Conservation (phyloP, 2,113 vertebrate species). For the Microtus richardsoni region DNA sequence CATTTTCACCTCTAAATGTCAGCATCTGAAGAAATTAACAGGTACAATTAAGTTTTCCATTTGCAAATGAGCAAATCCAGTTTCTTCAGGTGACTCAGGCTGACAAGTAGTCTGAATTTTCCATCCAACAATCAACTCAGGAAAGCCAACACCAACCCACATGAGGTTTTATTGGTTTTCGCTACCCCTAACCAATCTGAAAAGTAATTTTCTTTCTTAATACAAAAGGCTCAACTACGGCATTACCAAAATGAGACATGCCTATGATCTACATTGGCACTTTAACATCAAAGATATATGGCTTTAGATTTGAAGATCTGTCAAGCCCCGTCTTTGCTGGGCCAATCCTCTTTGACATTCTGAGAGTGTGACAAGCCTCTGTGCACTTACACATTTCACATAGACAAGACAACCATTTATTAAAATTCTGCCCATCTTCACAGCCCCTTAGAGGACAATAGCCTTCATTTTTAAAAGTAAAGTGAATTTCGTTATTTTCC, state of each 20-base stretch:
- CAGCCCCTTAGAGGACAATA: constrained; percentile 22
- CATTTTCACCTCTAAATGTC: constrained; percentile 78
- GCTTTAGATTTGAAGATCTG: constrained; percentile 49
- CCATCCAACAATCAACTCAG: constrained; percentile 63
- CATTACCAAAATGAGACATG: constrained; percentile 31
- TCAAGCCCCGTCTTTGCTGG: constrained; percentile 35
- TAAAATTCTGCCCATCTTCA: constrained; percentile 33
- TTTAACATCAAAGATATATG: constrained; percentile 50
- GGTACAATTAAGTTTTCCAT: constrained; percentile 72
- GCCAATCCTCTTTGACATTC: constrained; percentile 4
- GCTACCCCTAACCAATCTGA: constrained; percentile 43
- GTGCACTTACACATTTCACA: constrained; percentile 51
- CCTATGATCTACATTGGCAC: constrained; percentile 26
- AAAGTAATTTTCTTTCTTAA: constrained; percentile 59
- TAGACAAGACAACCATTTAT: constrained; percentile 38
- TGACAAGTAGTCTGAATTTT: constrained; percentile 77
- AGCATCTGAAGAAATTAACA: constrained; percentile 72
- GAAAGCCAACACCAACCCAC: constrained; percentile 70
- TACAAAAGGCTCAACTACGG: constrained; percentile 27
- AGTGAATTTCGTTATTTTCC: constrained; percentile 28
- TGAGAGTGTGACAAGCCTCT: neutral
- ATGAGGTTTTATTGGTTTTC: constrained; percentile 63
- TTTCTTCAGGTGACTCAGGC: constrained; percentile 77
- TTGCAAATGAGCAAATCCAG: constrained; percentile 76
- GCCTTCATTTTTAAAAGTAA: constrained; percentile 46